These are phyloP conservation scores for Gopherus evgoodei DNA, from an alignment of 2,113 vertebrate genomes.

Conservation along the genomic window DNA sequence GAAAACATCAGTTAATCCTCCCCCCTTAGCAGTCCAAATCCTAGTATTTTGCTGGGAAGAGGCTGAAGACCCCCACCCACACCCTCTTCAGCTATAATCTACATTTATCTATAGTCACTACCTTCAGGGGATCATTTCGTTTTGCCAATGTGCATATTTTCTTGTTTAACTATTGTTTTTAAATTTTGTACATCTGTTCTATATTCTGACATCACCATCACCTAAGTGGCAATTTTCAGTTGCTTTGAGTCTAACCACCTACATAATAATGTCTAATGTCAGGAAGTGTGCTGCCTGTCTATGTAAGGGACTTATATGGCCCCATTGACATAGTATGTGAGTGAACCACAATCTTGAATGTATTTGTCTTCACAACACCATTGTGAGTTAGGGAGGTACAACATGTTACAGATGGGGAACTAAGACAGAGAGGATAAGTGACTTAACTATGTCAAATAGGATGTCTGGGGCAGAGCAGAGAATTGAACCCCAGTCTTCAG, in stretches of 20 bases:
- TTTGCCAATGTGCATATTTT: not conserved
- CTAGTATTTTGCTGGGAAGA: not conserved
- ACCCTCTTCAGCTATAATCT: not conserved
- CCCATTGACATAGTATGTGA: too few species aligned
- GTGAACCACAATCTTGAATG: not conserved
- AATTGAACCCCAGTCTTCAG: not conserved
- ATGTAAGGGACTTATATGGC: not conserved
- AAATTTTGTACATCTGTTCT: not conserved
- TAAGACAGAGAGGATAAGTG: accelerated
- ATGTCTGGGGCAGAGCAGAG: not conserved
- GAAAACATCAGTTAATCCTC: not conserved
- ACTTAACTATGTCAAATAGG: not conserved
- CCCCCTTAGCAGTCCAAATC: not conserved
- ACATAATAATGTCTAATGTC: not conserved
- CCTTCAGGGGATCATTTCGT: not conserved
- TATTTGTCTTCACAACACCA: not conserved
- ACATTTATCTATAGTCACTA: not conserved
- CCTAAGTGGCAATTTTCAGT: not conserved
- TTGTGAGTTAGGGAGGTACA: not conserved
- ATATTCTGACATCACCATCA: not conserved
- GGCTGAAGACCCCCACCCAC: not conserved
- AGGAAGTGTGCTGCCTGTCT: not conserved
- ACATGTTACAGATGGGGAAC: not conserved
- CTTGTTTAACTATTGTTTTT: not conserved
- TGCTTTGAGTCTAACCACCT: not conserved